phyloP scores from a whole-genome alignment of 2,888 invertebrate species.

The Melanostoma mellinum region DNA sequence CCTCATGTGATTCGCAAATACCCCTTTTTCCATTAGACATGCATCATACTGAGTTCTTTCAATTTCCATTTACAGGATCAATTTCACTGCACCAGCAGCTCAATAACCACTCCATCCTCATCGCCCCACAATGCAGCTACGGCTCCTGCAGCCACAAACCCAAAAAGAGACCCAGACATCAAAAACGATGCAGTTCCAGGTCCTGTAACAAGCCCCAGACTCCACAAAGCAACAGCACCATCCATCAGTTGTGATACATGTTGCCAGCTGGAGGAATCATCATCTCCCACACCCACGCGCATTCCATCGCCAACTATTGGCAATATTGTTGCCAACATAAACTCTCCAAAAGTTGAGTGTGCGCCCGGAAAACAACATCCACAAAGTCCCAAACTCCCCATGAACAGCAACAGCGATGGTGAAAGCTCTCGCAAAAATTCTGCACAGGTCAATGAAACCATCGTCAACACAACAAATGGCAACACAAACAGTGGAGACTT shows the following conservation, averaged over 20 bases:
- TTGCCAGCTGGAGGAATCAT: conserved; percentile 74
- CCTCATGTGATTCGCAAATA: neutral
- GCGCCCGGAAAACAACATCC: conserved; percentile 61
- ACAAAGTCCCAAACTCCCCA: conserved; percentile 72
- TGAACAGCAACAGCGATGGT: conserved; percentile 60
- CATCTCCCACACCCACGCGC: conserved; percentile 73
- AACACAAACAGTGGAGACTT: conserved; percentile 76
- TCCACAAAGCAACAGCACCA: conserved; percentile 51
- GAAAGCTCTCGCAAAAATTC: conserved; percentile 67
- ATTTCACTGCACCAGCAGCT: conserved; percentile 65
- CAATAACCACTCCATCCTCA: conserved; percentile 62
- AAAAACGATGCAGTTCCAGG: conserved; percentile 44
- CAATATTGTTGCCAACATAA: conserved; percentile 57
- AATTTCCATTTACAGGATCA: conserved; percentile 65
- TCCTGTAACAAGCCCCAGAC: conserved; percentile 52
- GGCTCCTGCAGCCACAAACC: conserved; percentile 39
- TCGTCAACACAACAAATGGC: conserved; percentile 53
- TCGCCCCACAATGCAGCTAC: conserved; percentile 58
- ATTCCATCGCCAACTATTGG: conserved; percentile 49
- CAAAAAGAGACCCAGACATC: conserved; percentile 24
- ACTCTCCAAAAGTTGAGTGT: conserved; percentile 64
- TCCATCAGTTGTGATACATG: conserved; percentile 76
- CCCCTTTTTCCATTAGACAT: conserved; percentile 13
- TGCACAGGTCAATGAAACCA: conserved; percentile 71
- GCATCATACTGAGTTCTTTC: conserved; percentile 36